Conservation (phyloP, 53 echinoderm and acorn worm species). For the Hippasteria phrygiana region DNA sequence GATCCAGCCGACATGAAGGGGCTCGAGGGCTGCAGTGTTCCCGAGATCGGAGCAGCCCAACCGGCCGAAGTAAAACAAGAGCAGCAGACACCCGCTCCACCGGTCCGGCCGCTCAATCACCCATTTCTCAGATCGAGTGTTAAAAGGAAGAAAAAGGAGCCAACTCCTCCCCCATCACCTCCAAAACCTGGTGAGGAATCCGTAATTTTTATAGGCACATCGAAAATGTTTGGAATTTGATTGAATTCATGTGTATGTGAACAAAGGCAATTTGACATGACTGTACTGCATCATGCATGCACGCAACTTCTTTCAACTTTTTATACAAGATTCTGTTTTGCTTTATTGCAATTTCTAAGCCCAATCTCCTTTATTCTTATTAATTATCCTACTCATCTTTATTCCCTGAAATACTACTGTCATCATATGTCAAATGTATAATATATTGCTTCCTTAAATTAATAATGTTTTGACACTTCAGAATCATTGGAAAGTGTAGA, state of each 20-base stretch:
- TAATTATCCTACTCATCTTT: too few relatives aligned
- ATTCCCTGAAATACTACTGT: too few relatives aligned
- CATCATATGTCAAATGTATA: too few relatives aligned
- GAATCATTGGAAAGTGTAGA: too few relatives aligned
- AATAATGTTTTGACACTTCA: too few relatives aligned
- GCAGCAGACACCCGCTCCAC: background rate
- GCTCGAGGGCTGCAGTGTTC: background rate
- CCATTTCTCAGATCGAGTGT: conserved; percentile 79
- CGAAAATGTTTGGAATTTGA: background rate
- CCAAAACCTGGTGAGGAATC: conserved; percentile 25
- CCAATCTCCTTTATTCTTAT: too few relatives aligned
- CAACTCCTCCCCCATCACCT: conserved; percentile 74
- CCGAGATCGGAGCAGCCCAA: conserved; percentile 33
- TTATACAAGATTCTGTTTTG: too few relatives aligned
- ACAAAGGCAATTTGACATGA: background rate
- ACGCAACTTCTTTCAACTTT: background rate
- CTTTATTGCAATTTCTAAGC: too few relatives aligned
- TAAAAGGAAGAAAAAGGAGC: conserved; percentile 71
- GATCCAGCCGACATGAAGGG: conserved; percentile 30
- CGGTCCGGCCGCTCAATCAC: conserved; percentile 48
- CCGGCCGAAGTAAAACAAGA: conserved; percentile 18
- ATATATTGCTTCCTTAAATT: too few relatives aligned
- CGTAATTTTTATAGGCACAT: background rate
- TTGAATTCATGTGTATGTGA: background rate
- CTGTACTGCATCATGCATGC: too few relatives aligned